Evolutionary conservation across 2,888 invertebrate genomes (phyloP).

Genomic region (Malachius bipustulatus): DNA sequence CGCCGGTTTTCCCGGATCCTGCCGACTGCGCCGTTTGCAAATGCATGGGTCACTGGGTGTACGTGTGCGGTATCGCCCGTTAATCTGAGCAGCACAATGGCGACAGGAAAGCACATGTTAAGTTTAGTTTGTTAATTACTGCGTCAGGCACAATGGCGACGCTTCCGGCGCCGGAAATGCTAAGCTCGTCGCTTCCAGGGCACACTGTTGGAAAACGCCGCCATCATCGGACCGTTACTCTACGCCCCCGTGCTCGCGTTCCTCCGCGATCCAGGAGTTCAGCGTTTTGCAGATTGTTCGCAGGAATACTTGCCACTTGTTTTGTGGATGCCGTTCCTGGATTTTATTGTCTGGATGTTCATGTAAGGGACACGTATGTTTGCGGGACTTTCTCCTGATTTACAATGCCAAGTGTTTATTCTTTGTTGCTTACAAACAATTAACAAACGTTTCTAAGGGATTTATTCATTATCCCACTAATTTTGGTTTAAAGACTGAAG

Average conservation of each 20-base stretch:
- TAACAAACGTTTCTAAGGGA: too few species aligned
- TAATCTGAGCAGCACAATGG: conserved; percentile 40
- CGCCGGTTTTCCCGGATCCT: too few species aligned
- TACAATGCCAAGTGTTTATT: too few species aligned
- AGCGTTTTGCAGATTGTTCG: conserved; percentile 1
- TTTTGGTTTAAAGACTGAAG: too few species aligned
- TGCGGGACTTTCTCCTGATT: too few species aligned
- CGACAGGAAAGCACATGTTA: conserved; percentile 43
- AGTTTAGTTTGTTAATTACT: conserved; percentile 43
- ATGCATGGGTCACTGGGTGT: conserved; percentile 35
- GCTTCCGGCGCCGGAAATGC: conserved; percentile 35
- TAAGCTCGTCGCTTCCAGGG: conserved; percentile 28
- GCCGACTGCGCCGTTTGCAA: too few species aligned
- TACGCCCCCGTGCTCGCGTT: not conserved
- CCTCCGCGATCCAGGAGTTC: conserved; percentile 2
- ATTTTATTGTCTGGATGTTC: too few species aligned
- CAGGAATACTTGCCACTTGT: not conserved
- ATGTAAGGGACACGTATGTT: too few species aligned
- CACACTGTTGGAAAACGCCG: conserved; percentile 2
- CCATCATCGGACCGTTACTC: not conserved
- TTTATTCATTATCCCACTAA: too few species aligned
- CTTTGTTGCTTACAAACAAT: too few species aligned
- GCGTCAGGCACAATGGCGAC: conserved; percentile 37
- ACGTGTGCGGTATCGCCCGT: conserved; percentile 35
- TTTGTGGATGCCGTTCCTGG: too few species aligned